Evolutionary conservation across 2,797 vertebrate genomes (phyloP), one percentile per base, ranked within the genome.

Genomic region (Coranthus polyacanthus): DNA sequence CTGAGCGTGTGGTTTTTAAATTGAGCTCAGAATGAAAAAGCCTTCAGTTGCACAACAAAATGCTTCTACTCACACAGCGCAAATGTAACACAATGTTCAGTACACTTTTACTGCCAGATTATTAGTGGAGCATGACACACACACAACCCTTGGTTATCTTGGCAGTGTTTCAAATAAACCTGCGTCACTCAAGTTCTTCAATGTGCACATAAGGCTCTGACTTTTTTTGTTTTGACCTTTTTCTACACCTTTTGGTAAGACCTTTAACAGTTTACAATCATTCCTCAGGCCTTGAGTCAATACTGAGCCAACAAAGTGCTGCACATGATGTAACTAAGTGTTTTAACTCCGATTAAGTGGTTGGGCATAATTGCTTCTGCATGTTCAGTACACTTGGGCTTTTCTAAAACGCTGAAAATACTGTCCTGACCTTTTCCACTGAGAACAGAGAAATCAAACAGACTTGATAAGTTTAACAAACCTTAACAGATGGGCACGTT

Each of bases 71-170:
- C 1, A 4, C 38, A 59, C 42, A 49, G 54, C 68, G 71, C 12
- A 58, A 15, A 50, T 38, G 18, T 37, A 67, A 59, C 58, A 67
- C 26, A 61, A 49, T 61, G 47, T 70, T 64, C 45, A 32, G 32
- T 24, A 24, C 18, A 49, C 37, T 72, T 78, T 58, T 71, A 58
- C 11, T n/a, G 17, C 9, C 34, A 47, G 52, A 59, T 26, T 34
- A 59, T 75, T 67, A 38, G 32, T 39, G 56, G 52, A 75, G 73
- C 56, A 65, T 81, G 83, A 84, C 73, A 82, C 75, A 84, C 73
- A 82, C 75, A 58, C 12, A 68, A 46, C 60, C 39, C 24, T 61
- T 44, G 54, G 61, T 72, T 73, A 74, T 72, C 29, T 68, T 59
- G 42, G 69, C 41, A 61, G 20, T 0, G 0, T 46, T 68, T 75